Evolutionary conservation across 2,113 vertebrate genomes (phyloP).

Genomic region (Channa maculata): DNA sequence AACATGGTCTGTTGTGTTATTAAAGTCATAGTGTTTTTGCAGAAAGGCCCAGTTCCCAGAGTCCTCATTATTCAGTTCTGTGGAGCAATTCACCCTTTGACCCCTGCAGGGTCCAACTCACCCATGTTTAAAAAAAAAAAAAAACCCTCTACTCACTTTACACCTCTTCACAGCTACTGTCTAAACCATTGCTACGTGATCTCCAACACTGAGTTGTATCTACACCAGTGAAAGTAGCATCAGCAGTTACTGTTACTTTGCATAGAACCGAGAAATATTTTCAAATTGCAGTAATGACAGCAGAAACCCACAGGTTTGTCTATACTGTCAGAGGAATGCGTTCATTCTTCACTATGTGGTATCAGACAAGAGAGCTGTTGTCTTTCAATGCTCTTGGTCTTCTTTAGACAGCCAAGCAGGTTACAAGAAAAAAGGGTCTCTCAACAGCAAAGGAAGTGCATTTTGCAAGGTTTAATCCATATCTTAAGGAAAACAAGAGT

Average conservation of each 20-base stretch:
- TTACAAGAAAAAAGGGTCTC: conserved; percentile 1
- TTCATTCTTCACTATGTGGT: conserved; percentile 40
- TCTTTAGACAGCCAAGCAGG: conserved; percentile 11
- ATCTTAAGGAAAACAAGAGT: conserved; percentile 24
- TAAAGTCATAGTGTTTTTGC: conserved; percentile 68
- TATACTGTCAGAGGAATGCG: conserved; percentile 72
- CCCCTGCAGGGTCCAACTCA: conserved; percentile 31
- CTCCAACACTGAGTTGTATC: not conserved
- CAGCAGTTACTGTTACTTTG: conserved; percentile 20
- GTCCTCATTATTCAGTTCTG: conserved; percentile 47
- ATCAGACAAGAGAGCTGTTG: conserved; percentile 56
- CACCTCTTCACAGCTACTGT: not conserved
- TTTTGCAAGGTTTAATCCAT: conserved; percentile 23
- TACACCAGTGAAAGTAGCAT: conserved; percentile 21
- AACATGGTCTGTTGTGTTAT: conserved; percentile 68
- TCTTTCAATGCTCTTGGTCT: conserved; percentile 55
- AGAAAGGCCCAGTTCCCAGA: conserved; percentile 70
- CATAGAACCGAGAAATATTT: conserved; percentile 56
- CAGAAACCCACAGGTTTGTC: conserved; percentile 72
- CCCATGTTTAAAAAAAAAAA: not conserved
- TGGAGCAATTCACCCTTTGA: conserved; percentile 63
- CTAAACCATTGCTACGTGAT: not conserved
- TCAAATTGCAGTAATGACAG: conserved; percentile 71
- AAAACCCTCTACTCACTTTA: not conserved
- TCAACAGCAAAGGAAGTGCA: not conserved